Base-by-base conservation (phyloP, 1,140 invertebrate species). In the Calephelis nemesis region DNA sequence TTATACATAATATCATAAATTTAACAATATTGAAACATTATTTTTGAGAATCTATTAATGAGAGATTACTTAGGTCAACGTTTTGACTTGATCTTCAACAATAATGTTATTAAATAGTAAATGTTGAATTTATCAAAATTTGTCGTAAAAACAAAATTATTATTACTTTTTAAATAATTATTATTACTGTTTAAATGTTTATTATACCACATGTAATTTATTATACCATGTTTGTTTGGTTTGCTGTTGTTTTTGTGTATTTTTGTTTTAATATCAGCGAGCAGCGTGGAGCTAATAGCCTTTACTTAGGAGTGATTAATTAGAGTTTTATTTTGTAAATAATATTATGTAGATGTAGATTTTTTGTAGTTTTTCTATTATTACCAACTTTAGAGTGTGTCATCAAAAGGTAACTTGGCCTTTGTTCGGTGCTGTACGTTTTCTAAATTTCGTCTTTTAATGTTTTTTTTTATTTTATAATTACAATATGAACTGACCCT, bases 201-300 rank as follows among this genome's bases (percentile, higher is more conserved):
- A 30, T 30, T 30, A 30, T 30, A 30, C 30, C 30, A 30, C 30
- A 30, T 30, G 2, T 30, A 30, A 52, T 54, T 19, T 19, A 58
- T 39, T 58, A 13, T 52, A 39, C 63, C 65, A 68, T 48, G 62
- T 72, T 70, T 65, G 47, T 66, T 13, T 65, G 13, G 66, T 73
- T 71, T 75, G 71, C 54, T 73, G 67, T 78, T 72, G 74, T 76
- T 73, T 74, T 50, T 78, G 63, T 68, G 47, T 76, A 60, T 74
- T 73, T 68, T 71, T 72, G 49, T 81, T 72, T 75, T 74, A 72
- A 78, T 68, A 75, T 71, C 63, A 79, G 74, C 75, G 79, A 76
- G 74, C 71, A 68, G 77, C 80, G 79, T 84, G 78, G 82, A 86
- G 74, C 81, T 78, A 74, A 58, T 67, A 71, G 72, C 72, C 69